These are phyloP conservation scores for Meriones unguiculatus DNA, from an alignment of 2,113 vertebrate species.

Conservation along the genomic window DNA sequence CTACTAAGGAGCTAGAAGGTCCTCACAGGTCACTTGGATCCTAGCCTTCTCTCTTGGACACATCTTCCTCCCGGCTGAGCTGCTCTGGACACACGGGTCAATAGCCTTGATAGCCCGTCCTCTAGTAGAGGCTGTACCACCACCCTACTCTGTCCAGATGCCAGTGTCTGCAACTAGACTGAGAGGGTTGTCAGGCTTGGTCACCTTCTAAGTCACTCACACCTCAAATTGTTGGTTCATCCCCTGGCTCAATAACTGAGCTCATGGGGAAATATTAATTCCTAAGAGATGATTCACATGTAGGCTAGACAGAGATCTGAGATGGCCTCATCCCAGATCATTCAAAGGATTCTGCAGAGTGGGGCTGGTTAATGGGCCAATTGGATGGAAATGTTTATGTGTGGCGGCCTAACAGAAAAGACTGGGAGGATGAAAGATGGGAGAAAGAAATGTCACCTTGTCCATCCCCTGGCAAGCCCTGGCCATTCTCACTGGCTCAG, in stretches of 20 bases:
- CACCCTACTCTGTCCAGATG: neutral
- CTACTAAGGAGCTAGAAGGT: neutral
- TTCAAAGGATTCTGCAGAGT: neutral
- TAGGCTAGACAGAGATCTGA: neutral
- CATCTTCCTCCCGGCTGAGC: neutral
- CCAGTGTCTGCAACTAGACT: neutral
- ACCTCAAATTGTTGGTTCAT: constrained; percentile 15
- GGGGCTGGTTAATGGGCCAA: neutral
- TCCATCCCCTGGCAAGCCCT: constrained; percentile 53
- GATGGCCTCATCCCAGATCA: constrained; percentile 27
- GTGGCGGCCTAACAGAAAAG: neutral
- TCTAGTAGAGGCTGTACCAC: neutral
- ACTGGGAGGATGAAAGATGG: constrained; percentile 64
- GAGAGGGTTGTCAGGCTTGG: neutral
- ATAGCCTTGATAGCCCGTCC: neutral
- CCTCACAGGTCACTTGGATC: neutral
- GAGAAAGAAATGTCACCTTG: constrained; percentile 45
- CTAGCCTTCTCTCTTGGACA: neutral
- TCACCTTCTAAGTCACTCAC: neutral
- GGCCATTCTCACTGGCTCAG: constrained; percentile 32
- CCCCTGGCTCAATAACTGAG: neutral
- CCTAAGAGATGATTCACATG: neutral
- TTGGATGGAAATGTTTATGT: neutral
- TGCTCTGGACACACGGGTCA: neutral
- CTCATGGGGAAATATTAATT: neutral